phyloP scores from a whole-genome alignment of 2,888 invertebrate genomes.

The Sisyra terminalis region DNA sequence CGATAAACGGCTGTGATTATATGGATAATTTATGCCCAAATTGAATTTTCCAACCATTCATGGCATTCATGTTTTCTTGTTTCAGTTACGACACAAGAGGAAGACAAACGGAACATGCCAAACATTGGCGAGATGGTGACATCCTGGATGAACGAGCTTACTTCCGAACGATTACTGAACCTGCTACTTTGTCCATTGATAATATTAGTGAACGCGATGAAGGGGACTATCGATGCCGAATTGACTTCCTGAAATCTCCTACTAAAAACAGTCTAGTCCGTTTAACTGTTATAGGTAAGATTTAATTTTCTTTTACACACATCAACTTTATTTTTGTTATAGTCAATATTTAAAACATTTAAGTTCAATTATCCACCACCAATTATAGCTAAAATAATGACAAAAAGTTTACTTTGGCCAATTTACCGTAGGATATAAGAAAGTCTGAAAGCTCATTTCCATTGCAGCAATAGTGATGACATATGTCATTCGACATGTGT shows the following conservation, averaged over 20 bases:
- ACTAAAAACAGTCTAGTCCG: conserved; percentile 59
- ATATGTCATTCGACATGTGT: no score
- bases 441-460: no score
- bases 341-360: background rate
- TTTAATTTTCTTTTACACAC: background rate
- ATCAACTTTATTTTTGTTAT: background rate
- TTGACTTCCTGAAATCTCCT: conserved; percentile 65
- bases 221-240: conserved; percentile 63
- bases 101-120: conserved; percentile 34
- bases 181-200: conserved; percentile 49
- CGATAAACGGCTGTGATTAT: no score
- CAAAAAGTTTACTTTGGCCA: background rate
- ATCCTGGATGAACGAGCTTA: conserved; percentile 46
- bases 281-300: conserved; percentile 59
- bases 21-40: no score
- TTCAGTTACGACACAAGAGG: conserved; percentile 55
- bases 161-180: conserved; percentile 50
- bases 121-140: conserved; percentile 54
- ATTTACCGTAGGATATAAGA: background rate
- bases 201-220: conserved; percentile 47
- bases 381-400: background rate
- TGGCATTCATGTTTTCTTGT: conserved; percentile 17
- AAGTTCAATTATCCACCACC: background rate
- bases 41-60: background rate
- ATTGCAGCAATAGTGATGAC: no score